These are phyloP conservation scores for Zingel zingel DNA, from an alignment of 2,113 vertebrate genomes.

Conservation along the genomic window DNA sequence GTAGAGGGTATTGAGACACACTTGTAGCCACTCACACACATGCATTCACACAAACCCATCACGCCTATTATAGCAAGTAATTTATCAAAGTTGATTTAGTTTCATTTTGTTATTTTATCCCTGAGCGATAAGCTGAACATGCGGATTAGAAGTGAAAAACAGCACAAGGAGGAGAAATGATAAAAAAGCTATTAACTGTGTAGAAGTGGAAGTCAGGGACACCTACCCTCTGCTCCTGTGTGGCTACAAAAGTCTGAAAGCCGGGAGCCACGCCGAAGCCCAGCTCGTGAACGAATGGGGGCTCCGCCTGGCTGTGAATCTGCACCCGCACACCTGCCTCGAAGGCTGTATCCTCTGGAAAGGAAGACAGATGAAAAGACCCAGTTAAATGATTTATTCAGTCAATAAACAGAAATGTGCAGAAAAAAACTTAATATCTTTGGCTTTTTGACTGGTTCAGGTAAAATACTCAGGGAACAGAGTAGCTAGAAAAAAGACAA, in stretches of 20 bases:
- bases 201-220: conserved; percentile 30
- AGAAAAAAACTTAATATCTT: background rate
- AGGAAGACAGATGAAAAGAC: conserved; percentile 49
- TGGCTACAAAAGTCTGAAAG: conserved; percentile 99
- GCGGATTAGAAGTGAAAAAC: conserved; percentile 16
- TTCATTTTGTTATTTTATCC: background rate
- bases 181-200: conserved; percentile 26
- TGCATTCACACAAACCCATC: conserved; percentile 12
- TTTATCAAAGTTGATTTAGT: conserved; percentile 16
- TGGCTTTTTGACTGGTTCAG: conserved; percentile 25
- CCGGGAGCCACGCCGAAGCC: conserved; percentile 98
- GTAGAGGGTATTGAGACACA: background rate
- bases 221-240: conserved; percentile 97
- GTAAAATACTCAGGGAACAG: conserved; percentile 21
- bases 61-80: conserved; percentile 10
- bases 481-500: background rate
- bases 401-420: background rate
- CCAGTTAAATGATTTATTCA: conserved; percentile 6
- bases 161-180: conserved; percentile 18
- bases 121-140: conserved; percentile 16
- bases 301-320: conserved; percentile 98
- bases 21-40: background rate
- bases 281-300: conserved; percentile 96
- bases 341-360: conserved; percentile 95
- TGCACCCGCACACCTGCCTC: conserved; percentile 98